These are phyloP conservation scores for Pristis pectinata DNA, from an alignment of 2,797 vertebrate species.

Conservation along the genomic window DNA sequence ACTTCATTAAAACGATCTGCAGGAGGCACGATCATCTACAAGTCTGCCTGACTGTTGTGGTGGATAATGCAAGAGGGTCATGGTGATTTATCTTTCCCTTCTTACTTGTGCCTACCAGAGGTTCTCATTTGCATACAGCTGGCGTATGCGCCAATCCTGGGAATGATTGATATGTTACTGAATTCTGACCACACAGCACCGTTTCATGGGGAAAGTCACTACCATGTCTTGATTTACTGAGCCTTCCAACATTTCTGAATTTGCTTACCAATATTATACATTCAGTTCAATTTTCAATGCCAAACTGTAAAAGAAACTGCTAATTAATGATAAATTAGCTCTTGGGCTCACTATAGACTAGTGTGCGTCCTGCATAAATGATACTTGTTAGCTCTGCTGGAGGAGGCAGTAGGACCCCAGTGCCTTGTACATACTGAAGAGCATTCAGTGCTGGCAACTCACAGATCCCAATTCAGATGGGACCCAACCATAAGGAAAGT, in stretches of 20 bases:
- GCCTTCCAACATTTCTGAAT: neutral
- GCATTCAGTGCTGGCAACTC: neutral
- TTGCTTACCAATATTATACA: neutral
- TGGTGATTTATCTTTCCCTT: neutral
- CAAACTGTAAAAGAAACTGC: neutral
- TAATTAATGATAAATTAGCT: neutral
- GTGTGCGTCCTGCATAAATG: neutral
- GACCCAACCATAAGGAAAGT: neutral
- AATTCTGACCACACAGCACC: neutral
- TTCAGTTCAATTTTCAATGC: neutral
- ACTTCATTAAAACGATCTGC: conserved; percentile 11
- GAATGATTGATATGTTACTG: neutral
- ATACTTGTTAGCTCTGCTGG: neutral
- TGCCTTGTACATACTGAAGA: neutral
- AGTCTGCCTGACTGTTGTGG: neutral
- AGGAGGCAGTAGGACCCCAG: neutral
- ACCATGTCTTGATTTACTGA: neutral
- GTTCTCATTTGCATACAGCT: conserved; percentile 26
- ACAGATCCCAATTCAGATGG: neutral
- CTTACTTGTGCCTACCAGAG: neutral
- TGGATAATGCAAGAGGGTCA: neutral
- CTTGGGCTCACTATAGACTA: neutral
- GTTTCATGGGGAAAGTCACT: neutral
- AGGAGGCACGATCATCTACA: neutral
- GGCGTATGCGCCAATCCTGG: neutral